A percentile compares a stretch with the other conserved stretches of the same genome.
Evolutionary conservation across 2,797 vertebrate species (phyloP).

Genomic region (Rhabdomys pumilio): DNA sequence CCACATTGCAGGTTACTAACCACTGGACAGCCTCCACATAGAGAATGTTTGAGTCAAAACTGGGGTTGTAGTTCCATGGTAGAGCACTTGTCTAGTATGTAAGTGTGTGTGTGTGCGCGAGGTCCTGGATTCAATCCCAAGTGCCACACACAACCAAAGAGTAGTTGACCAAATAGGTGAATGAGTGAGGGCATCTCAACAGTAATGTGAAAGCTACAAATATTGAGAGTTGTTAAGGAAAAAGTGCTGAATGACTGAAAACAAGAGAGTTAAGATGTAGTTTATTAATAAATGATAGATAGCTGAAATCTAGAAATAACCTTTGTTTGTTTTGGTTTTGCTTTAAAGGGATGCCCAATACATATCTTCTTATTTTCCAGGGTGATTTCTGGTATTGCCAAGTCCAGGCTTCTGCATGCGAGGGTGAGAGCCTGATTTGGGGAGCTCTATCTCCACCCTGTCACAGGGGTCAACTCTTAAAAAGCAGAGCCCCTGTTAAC

Average conservation of each 20-base stretch:
- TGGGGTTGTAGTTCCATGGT: not conserved
- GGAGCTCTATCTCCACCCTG: not conserved
- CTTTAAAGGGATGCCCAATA: not conserved
- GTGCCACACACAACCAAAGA: not conserved
- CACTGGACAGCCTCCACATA: not conserved
- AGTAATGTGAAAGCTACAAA: conserved; percentile 42
- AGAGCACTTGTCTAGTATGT: not conserved
- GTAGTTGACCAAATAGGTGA: not conserved
- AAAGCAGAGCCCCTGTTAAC: conserved; percentile 35
- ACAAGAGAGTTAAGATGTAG: not conserved
- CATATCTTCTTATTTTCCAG: conserved; percentile 9
- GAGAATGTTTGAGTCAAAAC: conserved; percentile 10
- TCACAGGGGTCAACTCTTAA: not conserved
- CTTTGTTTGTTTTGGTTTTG: not conserved
- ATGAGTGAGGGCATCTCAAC: conserved; percentile 10
- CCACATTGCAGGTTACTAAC: not conserved
- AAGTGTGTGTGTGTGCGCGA: not conserved
- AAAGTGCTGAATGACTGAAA: conserved; percentile 45
- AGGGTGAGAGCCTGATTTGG: not conserved
- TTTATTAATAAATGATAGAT: not conserved
- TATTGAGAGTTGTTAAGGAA: conserved; percentile 56
- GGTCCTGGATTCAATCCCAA: not conserved
- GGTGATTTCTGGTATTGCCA: conserved; percentile 33
- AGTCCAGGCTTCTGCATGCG: not conserved
- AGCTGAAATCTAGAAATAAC: not conserved